A percentile compares a stretch with the other conserved stretches of the same genome.
Evolutionary conservation across 2,113 vertebrate species (phyloP).

Genomic region (Neolamprologus variostigma): DNA sequence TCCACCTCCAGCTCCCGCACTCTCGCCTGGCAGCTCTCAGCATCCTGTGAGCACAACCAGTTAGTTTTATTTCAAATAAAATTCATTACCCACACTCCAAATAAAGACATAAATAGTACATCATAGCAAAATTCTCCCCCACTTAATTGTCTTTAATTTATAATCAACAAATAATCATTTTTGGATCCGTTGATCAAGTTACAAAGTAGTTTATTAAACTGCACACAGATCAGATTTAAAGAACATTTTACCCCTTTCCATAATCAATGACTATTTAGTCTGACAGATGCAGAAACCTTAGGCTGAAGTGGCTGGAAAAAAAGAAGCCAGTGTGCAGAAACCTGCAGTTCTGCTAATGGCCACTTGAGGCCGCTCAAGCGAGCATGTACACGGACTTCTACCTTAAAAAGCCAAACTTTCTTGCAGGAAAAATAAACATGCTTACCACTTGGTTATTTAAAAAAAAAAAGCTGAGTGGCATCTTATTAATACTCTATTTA

Average conservation of each 20-base stretch:
- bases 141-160: background rate
- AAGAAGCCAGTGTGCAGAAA: background rate
- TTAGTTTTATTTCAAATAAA: background rate
- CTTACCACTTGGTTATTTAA: background rate
- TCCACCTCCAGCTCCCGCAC: slow-evolving; percentile 91
- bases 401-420: background rate
- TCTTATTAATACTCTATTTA: background rate
- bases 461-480: background rate
- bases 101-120: background rate
- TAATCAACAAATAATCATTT: background rate
- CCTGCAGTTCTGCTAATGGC: background rate
- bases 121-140: background rate
- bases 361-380: background rate
- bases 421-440: background rate
- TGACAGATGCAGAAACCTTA: background rate
- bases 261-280: background rate
- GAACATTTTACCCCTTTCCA: background rate
- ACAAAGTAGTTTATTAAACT: background rate
- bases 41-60: slow-evolving; percentile 58
- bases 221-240: background rate
- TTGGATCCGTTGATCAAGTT: background rate
- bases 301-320: background rate
- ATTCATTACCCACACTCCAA: background rate
- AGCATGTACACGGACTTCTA: background rate
- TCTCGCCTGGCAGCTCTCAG: slow-evolving; percentile 86